phyloP scores from a whole-genome alignment of 2,113 vertebrate genomes.

The Neopipo cinnamomea region DNA sequence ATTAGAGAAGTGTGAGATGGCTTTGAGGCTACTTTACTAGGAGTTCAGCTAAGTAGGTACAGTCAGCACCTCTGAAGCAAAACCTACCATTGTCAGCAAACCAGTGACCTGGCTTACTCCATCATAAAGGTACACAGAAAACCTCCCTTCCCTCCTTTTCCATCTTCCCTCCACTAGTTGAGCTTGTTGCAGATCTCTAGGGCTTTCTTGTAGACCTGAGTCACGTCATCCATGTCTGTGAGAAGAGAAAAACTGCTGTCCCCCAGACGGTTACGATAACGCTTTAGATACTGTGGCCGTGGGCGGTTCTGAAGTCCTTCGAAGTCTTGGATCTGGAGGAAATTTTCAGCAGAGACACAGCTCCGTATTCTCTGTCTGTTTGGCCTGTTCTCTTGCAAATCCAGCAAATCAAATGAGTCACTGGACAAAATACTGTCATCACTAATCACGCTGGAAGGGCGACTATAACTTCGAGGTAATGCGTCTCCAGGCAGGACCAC shows the following conservation, averaged over 20 bases:
- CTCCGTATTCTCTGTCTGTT: conserved; percentile 85
- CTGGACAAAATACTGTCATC: conserved; percentile 88
- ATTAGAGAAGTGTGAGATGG: conserved; percentile 29
- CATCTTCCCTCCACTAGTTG: conserved; percentile 68
- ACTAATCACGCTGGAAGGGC: conserved; percentile 87
- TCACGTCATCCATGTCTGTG: conserved; percentile 91
- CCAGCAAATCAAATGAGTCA: conserved; percentile 83
- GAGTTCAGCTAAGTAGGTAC: conserved; percentile 20
- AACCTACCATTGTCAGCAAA: conserved; percentile 48
- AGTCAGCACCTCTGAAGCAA: conserved; percentile 3
- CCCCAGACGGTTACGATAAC: conserved; percentile 81
- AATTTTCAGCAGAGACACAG: conserved; percentile 89
- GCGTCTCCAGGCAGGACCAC: conserved; percentile 70
- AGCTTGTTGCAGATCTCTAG: conserved; percentile 94
- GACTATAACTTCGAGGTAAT: conserved; percentile 90
- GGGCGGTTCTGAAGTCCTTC: conserved; percentile 81
- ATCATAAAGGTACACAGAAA: conserved; percentile 66
- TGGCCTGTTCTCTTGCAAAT: conserved; percentile 82
- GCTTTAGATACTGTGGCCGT: conserved; percentile 83
- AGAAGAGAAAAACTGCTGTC: conserved; percentile 98
- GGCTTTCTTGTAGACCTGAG: conserved; percentile 98
- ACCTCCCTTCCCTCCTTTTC: conserved; percentile 31
- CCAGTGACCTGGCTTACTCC: conserved; percentile 64
- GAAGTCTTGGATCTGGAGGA: conserved; percentile 88
- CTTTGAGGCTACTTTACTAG: neutral